Evolutionary conservation across 2,888 invertebrate genomes (phyloP), one percentile per base, ranked within the genome.

Genomic region (Hemaris fuciformis): DNA sequence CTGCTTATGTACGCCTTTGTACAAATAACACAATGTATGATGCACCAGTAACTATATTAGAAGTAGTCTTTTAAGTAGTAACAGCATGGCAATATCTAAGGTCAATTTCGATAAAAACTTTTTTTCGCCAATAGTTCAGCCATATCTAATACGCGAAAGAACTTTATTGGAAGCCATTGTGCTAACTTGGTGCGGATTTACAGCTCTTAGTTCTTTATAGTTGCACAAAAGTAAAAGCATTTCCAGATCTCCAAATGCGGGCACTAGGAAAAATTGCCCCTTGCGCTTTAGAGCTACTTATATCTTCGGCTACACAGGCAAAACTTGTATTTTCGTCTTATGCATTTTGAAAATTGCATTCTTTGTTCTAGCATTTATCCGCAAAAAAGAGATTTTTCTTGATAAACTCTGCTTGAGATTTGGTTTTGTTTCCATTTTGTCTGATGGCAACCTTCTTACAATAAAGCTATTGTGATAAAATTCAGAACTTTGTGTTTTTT

Each of bases 101-200:
- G 34, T 38, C 34, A 38, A 38, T 38, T n/a, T n/a, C n/a, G n/a
- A 38, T n/a, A 38, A n/a, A 38, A 38, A 38, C 13, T 38, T 57
- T 48, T 59, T 34, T 46, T 23, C 48, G n/a, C 31, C 15, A 23
- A 38, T 23, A 22, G 60, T 31, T 18, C 41, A 48, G 48, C 25
- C 48, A 48, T 48, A 15, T 48, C 41, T 10, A 43, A 57, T 7
- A 57, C 41, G 41, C 41, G 45, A 31, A 34, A 31, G 15, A 34
- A 34, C 46, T 59, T n/a, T 45, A 46, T 31, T 46, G 20, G 20
- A 31, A 31, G 18, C 48, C 25, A 48, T 48, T 48, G 38, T 60
- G 38, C 41, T 46, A 60, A 60, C 46, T 60, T 60, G 43, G 41
- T 18, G 25, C 6, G 48, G 48, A 60, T 60, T 60, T 60, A 53